A percentile compares a stretch with the other conserved stretches of the same genome.
phyloP scores from a whole-genome alignment of 2,797 vertebrate genomes.

The Morelia viridis region DNA sequence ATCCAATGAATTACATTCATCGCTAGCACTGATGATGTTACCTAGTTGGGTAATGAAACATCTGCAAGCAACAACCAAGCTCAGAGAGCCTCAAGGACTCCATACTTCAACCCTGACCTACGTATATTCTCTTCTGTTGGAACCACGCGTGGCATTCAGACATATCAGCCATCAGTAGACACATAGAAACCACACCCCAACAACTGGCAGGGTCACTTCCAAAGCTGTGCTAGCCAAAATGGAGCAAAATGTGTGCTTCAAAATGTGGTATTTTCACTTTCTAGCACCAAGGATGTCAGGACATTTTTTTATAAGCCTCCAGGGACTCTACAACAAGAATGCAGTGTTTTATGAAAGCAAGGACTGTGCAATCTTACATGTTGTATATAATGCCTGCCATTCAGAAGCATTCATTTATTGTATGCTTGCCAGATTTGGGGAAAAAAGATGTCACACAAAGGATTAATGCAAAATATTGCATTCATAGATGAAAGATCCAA shows the following conservation, averaged over 20 bases:
- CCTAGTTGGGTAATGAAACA: not conserved
- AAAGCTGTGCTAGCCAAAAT: not conserved
- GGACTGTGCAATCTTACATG: constrained; percentile 53
- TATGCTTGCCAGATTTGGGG: constrained; percentile 62
- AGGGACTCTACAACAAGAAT: constrained; percentile 61
- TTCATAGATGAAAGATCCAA: constrained; percentile 47
- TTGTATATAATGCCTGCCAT: constrained; percentile 60
- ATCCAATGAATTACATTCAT: not conserved
- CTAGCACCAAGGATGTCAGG: constrained; percentile 16
- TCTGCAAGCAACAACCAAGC: too few species aligned
- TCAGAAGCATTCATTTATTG: constrained; percentile 68
- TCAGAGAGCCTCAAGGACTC: not conserved
- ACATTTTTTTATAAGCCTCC: constrained; percentile 60
- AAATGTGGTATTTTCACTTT: constrained; percentile 26
- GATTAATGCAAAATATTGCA: constrained; percentile 57
- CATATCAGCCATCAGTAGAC: not conserved
- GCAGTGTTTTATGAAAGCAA: constrained; percentile 56
- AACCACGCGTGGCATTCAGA: not conserved
- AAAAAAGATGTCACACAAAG: constrained; percentile 58
- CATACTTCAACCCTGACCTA: not conserved
- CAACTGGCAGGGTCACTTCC: not conserved
- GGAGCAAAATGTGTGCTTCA: constrained; percentile 10
- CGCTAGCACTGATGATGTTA: not conserved
- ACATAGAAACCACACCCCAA: not conserved
- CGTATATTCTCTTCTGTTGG: not conserved